These are phyloP conservation scores for Telmatherina bonti DNA, from an alignment of 2,797 vertebrate genomes.

Conservation along the genomic window DNA sequence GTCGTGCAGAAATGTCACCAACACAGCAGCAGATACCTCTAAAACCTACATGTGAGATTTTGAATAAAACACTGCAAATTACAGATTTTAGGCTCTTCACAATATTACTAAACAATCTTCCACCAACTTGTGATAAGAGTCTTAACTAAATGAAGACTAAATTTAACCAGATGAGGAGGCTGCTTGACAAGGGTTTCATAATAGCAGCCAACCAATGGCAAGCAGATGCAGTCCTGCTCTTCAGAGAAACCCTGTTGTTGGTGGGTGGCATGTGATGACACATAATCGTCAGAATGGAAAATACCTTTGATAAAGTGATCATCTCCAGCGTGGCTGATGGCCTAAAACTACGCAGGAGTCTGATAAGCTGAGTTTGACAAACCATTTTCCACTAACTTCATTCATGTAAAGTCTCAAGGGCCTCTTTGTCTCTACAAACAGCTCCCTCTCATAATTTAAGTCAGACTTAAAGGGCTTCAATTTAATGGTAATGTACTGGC, in stretches of 20 bases:
- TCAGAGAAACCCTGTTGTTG: constrained; percentile 70
- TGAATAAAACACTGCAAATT: background rate
- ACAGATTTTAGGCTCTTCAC: background rate
- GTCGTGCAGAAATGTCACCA: background rate
- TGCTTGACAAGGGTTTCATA: constrained; percentile 43
- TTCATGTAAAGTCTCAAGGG: constrained; percentile 49
- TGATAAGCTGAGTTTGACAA: constrained; percentile 65
- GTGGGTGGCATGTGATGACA: constrained; percentile 78
- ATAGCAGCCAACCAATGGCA: constrained; percentile 54
- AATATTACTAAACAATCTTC: background rate
- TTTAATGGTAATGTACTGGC: constrained; percentile 4
- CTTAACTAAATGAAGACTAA: constrained; percentile 35
- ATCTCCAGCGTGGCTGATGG: constrained; percentile 62
- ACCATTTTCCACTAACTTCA: constrained; percentile 67
- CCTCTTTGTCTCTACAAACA: constrained; percentile 57
- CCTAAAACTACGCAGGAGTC: constrained; percentile 51
- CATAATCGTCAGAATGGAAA: constrained; percentile 77
- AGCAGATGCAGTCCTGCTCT: constrained; percentile 61
- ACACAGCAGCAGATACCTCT: background rate
- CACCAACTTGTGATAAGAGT: constrained; percentile 12
- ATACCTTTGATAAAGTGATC: constrained; percentile 81
- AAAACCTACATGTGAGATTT: background rate
- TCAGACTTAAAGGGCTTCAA: constrained; percentile 13
- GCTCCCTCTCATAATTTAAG: constrained; percentile 24
- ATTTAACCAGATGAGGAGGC: constrained; percentile 50